Percentiles rank a stretch among this genome's conserved stretches.
These are phyloP conservation scores for Tetramorium parvispinum DNA, from an alignment of 1,140 invertebrate species.

Conservation along the genomic window DNA sequence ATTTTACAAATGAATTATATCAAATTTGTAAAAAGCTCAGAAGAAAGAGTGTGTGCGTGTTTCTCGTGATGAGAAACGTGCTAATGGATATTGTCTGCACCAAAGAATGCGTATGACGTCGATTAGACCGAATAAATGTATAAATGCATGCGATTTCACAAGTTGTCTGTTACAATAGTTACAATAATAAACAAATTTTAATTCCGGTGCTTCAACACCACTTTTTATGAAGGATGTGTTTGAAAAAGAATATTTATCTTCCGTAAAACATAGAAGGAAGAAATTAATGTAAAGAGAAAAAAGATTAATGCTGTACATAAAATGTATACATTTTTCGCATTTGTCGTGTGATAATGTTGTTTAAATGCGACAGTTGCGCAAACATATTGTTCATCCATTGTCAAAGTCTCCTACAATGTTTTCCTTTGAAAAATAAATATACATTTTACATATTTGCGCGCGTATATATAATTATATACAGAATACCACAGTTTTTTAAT, in stretches of 20 bases:
- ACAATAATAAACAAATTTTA: constrained; percentile 2
- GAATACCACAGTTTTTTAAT: neutral
- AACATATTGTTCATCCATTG: neutral
- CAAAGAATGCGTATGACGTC: neutral
- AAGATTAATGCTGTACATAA: neutral
- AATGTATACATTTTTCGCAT: neutral
- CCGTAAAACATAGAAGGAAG: neutral
- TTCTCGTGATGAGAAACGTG: constrained; percentile 55
- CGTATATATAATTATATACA: constrained; percentile 27
- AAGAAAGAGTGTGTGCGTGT: neutral
- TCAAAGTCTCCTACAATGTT: neutral
- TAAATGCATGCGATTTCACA: neutral
- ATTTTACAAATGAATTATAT: constrained; percentile 61
- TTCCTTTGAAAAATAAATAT: constrained; percentile 28
- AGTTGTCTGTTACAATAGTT: constrained; percentile 23
- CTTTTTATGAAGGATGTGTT: constrained; percentile 11
- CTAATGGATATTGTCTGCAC: neutral
- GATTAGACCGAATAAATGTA: neutral
- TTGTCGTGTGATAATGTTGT: neutral
- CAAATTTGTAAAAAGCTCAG: constrained; percentile 55
- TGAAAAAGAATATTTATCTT: neutral
- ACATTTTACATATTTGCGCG: neutral
- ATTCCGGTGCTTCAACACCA: neutral
- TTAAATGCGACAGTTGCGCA: constrained; percentile 6
- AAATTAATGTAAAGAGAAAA: neutral